A percentile compares a stretch with the other conserved stretches of the same genome.
phyloP scores from a whole-genome alignment of 35 echinoderm and acorn worm genomes.

The Diadema setosum region DNA sequence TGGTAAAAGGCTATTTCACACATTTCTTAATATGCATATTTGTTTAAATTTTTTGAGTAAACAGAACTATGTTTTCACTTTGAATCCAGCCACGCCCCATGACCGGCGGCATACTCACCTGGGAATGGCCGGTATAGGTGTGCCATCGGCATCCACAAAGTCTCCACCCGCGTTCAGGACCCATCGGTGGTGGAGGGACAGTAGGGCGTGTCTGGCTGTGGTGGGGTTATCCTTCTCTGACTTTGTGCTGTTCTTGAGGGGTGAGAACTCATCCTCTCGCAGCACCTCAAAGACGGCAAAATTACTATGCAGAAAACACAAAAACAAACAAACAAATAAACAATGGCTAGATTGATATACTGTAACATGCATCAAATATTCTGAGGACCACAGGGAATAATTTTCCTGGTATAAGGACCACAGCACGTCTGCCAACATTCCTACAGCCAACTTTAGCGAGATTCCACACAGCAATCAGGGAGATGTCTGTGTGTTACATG shows the following conservation, averaged over 20 bases:
- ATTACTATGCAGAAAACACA: slow-evolving; percentile 41
- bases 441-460: too few relatives aligned
- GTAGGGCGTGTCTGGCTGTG: slow-evolving; percentile 80
- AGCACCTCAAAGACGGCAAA: slow-evolving; percentile 98
- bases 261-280: slow-evolving; percentile 93
- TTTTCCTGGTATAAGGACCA: too few relatives aligned
- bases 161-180: slow-evolving; percentile 88
- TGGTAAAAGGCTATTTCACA: too few relatives aligned
- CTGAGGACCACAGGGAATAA: too few relatives aligned
- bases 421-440: too few relatives aligned
- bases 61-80: too few relatives aligned
- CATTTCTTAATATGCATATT: too few relatives aligned
- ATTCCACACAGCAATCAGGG: too few relatives aligned
- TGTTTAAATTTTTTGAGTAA: too few relatives aligned
- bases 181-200: slow-evolving; percentile 92
- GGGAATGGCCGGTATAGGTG: slow-evolving; percentile 91
- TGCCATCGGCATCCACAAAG: slow-evolving; percentile 81
- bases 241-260: slow-evolving; percentile 93
- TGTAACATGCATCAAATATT: too few relatives aligned
- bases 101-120: slow-evolving; percentile 47
- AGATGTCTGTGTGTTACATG: too few relatives aligned
- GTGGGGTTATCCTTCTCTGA: slow-evolving; percentile 97
- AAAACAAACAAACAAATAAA: neutral
- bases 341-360: neutral
- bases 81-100: too few relatives aligned